Conservation (phyloP, 2,797 vertebrate genomes). For the Rhinophrynus dorsalis region DNA sequence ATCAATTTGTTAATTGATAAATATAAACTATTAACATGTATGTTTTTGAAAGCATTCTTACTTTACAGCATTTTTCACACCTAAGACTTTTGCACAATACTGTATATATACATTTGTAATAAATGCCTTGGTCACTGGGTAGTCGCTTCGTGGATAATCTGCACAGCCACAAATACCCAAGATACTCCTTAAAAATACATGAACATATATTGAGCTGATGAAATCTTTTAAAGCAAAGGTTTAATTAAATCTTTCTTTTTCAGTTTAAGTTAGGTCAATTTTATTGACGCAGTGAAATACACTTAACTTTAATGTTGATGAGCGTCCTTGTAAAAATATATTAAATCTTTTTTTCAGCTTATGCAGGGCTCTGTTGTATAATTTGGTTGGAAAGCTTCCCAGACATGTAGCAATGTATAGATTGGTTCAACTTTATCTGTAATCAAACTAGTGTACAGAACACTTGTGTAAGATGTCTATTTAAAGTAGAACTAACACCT, state of each 20-base stretch:
- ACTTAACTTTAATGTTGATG: background rate
- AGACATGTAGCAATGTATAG: slow-evolving; percentile 5
- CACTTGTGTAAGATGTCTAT: background rate
- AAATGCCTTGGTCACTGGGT: too few species aligned
- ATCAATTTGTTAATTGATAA: too few species aligned
- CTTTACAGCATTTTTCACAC: too few species aligned
- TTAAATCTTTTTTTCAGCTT: background rate
- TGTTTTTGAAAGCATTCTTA: too few species aligned
- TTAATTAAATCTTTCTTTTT: slow-evolving; percentile 2
- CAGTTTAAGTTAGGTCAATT: background rate
- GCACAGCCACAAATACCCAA: too few species aligned
- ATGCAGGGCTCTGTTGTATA: background rate
- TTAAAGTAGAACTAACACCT: too few species aligned
- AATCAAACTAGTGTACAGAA: background rate
- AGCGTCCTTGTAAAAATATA: background rate
- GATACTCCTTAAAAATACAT: too few species aligned
- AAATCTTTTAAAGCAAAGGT: background rate
- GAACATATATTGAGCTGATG: background rate
- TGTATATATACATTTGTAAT: too few species aligned
- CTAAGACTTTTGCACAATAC: too few species aligned
- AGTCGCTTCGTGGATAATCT: too few species aligned
- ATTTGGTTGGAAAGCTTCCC: slow-evolving; percentile 17
- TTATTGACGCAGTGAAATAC: background rate
- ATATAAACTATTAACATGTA: too few species aligned
- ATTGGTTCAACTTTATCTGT: background rate